Conservation (phyloP, 2,888 invertebrate genomes). For the Lycaena phlaeas region DNA sequence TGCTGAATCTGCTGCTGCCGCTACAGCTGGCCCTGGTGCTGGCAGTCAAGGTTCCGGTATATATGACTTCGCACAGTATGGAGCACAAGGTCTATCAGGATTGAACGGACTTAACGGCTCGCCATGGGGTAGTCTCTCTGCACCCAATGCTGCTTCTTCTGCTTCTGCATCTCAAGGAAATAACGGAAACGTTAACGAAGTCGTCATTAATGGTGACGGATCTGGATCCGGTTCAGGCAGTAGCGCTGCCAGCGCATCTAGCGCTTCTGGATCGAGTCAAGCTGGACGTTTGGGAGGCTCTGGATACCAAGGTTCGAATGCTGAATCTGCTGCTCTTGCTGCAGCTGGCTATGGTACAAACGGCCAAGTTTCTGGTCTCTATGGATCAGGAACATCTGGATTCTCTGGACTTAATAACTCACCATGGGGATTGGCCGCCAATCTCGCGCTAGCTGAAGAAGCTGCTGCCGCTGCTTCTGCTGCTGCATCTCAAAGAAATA, state of each 20-base stretch:
- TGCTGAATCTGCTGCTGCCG: conserved; percentile 11
- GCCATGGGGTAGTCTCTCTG: no score
- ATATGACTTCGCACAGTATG: no score
- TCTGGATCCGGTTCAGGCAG: conserved; percentile 8
- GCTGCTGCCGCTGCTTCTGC: no score
- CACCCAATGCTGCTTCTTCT: no score
- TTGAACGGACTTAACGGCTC: no score
- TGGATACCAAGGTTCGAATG: background rate
- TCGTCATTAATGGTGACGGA: conserved; percentile 3
- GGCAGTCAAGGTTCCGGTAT: no score
- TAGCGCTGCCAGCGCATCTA: conserved; percentile 8
- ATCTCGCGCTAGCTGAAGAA: no score
- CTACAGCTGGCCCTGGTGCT: no score
- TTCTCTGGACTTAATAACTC: background rate
- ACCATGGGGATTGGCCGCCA: no score
- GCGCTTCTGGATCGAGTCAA: background rate
- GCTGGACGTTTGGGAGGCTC: background rate
- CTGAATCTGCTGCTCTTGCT: background rate
- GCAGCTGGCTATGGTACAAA: background rate
- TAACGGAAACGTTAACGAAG: background rate
- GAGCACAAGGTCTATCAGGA: no score
- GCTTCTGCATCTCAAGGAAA: conserved; percentile 6
- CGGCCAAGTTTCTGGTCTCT: background rate
- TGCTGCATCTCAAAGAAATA: no score
- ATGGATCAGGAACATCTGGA: no score